These are phyloP conservation scores for Bellardia bayeri DNA, from an alignment of 2,888 invertebrate species.

Conservation along the genomic window DNA sequence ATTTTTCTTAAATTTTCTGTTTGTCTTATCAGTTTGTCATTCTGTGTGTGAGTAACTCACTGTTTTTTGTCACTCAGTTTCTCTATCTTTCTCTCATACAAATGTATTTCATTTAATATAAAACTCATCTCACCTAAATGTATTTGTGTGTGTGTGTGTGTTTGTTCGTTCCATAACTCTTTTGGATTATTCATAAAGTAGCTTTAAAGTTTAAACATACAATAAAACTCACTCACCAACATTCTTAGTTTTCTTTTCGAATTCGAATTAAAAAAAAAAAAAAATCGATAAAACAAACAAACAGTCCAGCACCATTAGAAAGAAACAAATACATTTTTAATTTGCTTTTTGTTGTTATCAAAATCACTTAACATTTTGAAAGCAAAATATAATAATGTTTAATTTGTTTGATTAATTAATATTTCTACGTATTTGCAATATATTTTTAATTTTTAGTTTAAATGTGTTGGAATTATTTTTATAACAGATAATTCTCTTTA, in stretches of 20 bases:
- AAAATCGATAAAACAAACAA: not conserved
- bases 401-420: slow-evolving; percentile 49
- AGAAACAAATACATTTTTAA: slow-evolving; percentile 62
- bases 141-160: slow-evolving; percentile 41
- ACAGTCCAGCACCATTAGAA: slow-evolving; percentile 22
- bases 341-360: slow-evolving; percentile 61
- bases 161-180: slow-evolving; percentile 32
- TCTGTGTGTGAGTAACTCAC: not conserved
- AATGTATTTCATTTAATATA: not conserved
- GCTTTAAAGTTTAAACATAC: slow-evolving; percentile 2
- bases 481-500: slow-evolving; percentile 39
- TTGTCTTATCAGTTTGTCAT: slow-evolving; percentile 39
- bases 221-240: not conserved
- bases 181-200: slow-evolving; percentile 22
- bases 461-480: slow-evolving; percentile 37
- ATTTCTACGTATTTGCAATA: not conserved
- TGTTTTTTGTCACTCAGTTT: slow-evolving; percentile 8
- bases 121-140: slow-evolving; percentile 49
- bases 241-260: not conserved
- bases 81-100: not conserved
- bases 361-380: slow-evolving; percentile 62
- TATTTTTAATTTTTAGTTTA: slow-evolving; percentile 18
- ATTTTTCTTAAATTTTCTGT: slow-evolving; percentile 18
- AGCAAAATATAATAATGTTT: slow-evolving; percentile 71
- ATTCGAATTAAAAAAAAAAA: not conserved